phyloP scores from a whole-genome alignment of 2,113 vertebrate genomes.

The Stercorarius parasiticus region DNA sequence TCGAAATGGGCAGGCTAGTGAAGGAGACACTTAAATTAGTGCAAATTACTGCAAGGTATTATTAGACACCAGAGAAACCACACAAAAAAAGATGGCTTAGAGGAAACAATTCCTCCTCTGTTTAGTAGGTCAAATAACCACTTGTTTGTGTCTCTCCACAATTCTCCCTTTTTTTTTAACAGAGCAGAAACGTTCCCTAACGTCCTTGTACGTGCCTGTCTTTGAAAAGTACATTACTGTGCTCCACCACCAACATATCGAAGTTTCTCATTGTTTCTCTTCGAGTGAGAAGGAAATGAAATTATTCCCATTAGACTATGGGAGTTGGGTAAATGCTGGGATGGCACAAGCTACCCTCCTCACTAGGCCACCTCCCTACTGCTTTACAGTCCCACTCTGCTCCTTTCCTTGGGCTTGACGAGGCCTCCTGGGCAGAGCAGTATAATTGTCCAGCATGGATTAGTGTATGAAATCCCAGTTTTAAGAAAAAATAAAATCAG shows the following conservation, averaged over 20 bases:
- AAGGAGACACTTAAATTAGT: neutral
- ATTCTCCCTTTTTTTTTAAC: neutral
- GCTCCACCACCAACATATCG: neutral
- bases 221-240: neutral
- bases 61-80: slow-evolving; percentile 14
- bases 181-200: neutral
- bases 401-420: neutral
- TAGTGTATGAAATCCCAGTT: neutral
- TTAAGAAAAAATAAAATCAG: neutral
- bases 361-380: neutral
- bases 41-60: neutral
- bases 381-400: neutral
- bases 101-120: slow-evolving; percentile 13
- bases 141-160: neutral
- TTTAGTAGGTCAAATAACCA: neutral
- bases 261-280: neutral
- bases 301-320: neutral
- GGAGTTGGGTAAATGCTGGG: neutral
- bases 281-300: neutral
- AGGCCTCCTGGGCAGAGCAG: neutral
- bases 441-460: neutral
- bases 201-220: neutral
- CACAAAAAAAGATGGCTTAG: neutral
- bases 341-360: neutral
- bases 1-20: neutral